Evolutionary conservation across 2,888 invertebrate species (phyloP), one percentile per base, ranked within the genome.

Genomic region (Nebria salina): DNA sequence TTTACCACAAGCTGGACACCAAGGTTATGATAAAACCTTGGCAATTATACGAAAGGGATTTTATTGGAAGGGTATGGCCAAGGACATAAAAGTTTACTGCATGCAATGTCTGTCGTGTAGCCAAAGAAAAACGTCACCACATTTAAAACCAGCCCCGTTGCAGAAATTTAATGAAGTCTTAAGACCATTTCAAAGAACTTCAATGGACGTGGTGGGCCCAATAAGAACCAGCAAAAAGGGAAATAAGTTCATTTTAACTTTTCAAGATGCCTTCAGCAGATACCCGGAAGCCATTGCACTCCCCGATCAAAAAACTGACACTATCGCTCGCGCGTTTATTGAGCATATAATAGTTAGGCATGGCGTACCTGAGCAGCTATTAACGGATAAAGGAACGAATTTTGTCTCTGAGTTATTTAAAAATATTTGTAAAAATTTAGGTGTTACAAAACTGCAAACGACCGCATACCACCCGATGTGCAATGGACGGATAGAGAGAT

Each of bases 401-500:
- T 86, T 87, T 72, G 65, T 83, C 6, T 84, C 85, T 0, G 70
- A 83, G 6, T 9, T 86, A n/a, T 83, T 86, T 9, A n/a, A 83
- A 83, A 70, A 82, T 85, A 65, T 86, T 2, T 85, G 85, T 42
- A 82, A 83, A 73, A 65, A 83, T 6, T 75, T 86, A 26, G 79
- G 83, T 0, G 85, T 86, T 7, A 74, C 83, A n/a, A 84, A 84
- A 75, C 41, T 85, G 6, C 83, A 84, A 42, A 86, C 85, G 1
- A 84, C 85, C 0, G 79, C 85, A 4, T 86, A 86, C 76, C 85
- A 85, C 41, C 86, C 87, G 1, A 82, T 83, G 15, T 77, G 84
- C 1, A 88, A 88, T 74, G 87, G 86, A 3, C 81, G 84, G 65
- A 82, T 87, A 0, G 87, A 87, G 77, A 34, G 87, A 65, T 82